A percentile compares a stretch with the other conserved stretches of the same genome.
Evolutionary conservation across 2,888 invertebrate genomes (phyloP).

Genomic region (Caenorhabditis drosophilae): DNA sequence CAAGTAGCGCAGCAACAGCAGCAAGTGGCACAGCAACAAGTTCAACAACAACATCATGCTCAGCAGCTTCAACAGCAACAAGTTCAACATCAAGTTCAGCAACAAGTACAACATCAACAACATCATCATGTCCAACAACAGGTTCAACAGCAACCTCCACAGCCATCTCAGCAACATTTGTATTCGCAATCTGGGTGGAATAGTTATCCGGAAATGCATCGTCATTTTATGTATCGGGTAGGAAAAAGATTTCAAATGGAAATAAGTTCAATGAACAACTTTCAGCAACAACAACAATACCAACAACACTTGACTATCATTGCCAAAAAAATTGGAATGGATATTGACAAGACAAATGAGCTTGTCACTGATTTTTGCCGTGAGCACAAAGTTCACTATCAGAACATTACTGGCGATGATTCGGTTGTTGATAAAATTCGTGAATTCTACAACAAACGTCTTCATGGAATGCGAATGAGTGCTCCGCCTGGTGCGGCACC

Average conservation of each 20-base stretch:
- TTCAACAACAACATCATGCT: neutral
- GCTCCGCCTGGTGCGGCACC: constrained; percentile 33
- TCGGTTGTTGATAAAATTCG: constrained; percentile 6
- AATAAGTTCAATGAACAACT: neutral
- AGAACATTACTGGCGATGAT: constrained; percentile 6
- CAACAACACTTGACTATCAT: constrained; percentile 1
- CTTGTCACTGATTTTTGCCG: constrained; percentile 7
- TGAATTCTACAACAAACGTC: constrained; percentile 8
- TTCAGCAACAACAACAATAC: constrained; percentile 12
- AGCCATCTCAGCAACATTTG: neutral
- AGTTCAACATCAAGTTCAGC: neutral
- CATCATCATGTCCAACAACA: neutral
- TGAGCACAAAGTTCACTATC: constrained; percentile 10
- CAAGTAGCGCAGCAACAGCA: neutral
- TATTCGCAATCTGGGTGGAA: constrained; percentile 1
- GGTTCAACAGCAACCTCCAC: neutral
- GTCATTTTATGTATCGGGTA: constrained; percentile 1
- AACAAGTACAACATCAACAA: neutral
- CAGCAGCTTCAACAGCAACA: neutral
- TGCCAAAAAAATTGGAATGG: constrained; percentile 7
- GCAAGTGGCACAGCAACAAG: constrained; percentile 1
- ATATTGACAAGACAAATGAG: constrained; percentile 6
- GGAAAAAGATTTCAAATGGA: neutral
- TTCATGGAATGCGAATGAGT: constrained; percentile 8
- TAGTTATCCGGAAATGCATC: constrained; percentile 1